Conservation (phyloP, 1,140 invertebrate species). For the Cydia amplana region DNA sequence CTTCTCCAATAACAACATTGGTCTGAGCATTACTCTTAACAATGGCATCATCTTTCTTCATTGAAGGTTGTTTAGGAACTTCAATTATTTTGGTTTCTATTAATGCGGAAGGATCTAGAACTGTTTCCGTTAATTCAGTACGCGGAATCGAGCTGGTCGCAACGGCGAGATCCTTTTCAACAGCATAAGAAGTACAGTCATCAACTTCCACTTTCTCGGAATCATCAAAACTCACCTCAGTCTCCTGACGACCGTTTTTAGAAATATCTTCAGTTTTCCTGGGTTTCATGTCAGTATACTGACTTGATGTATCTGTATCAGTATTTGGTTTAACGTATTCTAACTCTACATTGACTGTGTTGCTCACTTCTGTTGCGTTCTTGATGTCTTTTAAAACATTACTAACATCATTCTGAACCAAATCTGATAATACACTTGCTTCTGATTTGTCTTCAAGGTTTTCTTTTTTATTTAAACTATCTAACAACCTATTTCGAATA, state of each 20-base stretch:
- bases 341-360: neutral
- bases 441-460: neutral
- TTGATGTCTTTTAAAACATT: neutral
- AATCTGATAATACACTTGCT: neutral
- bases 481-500: neutral
- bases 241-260: neutral
- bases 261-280: neutral
- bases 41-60: neutral
- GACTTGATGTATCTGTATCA: neutral
- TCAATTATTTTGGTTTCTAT: neutral
- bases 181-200: neutral
- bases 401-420: neutral
- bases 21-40: neutral
- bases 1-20: constrained; percentile 27
- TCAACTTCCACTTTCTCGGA: constrained; percentile 2
- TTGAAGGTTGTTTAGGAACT: neutral
- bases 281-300: neutral
- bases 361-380: neutral
- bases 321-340: neutral
- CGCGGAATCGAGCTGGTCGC: neutral
- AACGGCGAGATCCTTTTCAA: neutral
- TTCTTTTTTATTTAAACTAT: neutral
- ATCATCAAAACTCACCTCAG: neutral
- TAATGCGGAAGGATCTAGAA: neutral
- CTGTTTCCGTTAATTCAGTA: neutral